phyloP scores from a whole-genome alignment of 1,140 invertebrate species.

The Drosophila tsacasi region DNA sequence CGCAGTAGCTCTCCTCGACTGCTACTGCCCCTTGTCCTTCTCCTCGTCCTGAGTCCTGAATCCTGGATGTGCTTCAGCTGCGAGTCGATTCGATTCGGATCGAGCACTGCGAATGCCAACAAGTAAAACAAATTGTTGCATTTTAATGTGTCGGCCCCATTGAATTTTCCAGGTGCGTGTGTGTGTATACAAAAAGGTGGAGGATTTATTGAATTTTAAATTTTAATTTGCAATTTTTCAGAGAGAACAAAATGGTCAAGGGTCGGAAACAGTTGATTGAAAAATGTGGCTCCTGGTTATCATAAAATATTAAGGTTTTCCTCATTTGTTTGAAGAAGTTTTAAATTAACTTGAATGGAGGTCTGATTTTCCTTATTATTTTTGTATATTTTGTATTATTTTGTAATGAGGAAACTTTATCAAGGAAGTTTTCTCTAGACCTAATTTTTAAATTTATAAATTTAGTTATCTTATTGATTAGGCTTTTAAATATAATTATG shows the following conservation, averaged over 20 bases:
- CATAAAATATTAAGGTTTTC: not conserved
- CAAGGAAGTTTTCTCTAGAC: not conserved
- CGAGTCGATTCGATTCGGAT: conserved; percentile 14
- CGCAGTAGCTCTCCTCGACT: conserved; percentile 14
- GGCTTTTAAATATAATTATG: no score
- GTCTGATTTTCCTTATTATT: not conserved
- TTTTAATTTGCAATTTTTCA: conserved; percentile 76
- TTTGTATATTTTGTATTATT: not conserved
- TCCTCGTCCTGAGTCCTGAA: not conserved
- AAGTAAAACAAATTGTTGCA: conserved; percentile 83
- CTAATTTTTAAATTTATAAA: not conserved
- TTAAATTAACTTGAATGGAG: not conserved
- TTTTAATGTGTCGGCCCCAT: conserved; percentile 68
- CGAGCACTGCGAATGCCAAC: conserved; percentile 52
- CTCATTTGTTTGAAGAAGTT: no score
- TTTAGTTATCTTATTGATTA: not conserved
- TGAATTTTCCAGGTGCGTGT: conserved; percentile 52
- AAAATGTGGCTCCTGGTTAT: conserved; percentile 3
- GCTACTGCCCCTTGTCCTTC: not conserved
- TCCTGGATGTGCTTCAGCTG: conserved; percentile 22
- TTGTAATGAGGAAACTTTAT: not conserved
- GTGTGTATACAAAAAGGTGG: not conserved
- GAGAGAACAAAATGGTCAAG: not conserved
- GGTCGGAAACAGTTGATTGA: not conserved
- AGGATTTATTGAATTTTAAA: conserved; percentile 81